These are phyloP conservation scores for Coleophora deauratella DNA, from an alignment of 2,888 invertebrate species.

Conservation along the genomic window DNA sequence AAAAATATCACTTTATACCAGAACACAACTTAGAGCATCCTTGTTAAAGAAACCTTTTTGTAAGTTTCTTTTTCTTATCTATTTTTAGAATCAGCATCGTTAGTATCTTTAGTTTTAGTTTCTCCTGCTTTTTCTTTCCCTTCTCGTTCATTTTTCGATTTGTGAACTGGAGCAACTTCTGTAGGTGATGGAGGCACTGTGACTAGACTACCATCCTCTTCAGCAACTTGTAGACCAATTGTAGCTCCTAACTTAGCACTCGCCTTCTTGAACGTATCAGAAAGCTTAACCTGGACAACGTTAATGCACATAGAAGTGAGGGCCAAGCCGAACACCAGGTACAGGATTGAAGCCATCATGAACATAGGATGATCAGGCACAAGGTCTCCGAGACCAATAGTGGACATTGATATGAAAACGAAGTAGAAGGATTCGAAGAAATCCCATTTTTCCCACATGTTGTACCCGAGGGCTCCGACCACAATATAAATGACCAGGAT, in stretches of 20 bases:
- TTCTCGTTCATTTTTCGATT: constrained; percentile 32
- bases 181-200: constrained; percentile 56
- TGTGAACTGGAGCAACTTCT: constrained; percentile 60
- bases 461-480: constrained; percentile 87
- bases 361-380: constrained; percentile 91
- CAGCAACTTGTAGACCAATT: constrained; percentile 83
- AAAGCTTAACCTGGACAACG: constrained; percentile 89
- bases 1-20: too few species aligned
- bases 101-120: constrained; percentile 17
- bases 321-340: constrained; percentile 94
- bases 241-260: constrained; percentile 90
- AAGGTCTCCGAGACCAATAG: constrained; percentile 96
- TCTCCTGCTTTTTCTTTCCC: constrained; percentile 34
- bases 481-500: constrained; percentile 91
- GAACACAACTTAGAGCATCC: too few species aligned
- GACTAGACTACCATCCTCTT: constrained; percentile 76
- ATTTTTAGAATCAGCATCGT: constrained; percentile 42
- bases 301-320: constrained; percentile 98
- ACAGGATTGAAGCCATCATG: constrained; percentile 94
- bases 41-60: too few species aligned
- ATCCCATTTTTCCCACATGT: constrained; percentile 87
- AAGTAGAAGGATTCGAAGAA: constrained; percentile 97
- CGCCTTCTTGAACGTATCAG: constrained; percentile 87
- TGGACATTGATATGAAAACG: constrained; percentile 97
- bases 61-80: too few species aligned